These are phyloP conservation scores for Phyllotreta striolata DNA, from an alignment of 2,888 invertebrate genomes.

Conservation along the genomic window DNA sequence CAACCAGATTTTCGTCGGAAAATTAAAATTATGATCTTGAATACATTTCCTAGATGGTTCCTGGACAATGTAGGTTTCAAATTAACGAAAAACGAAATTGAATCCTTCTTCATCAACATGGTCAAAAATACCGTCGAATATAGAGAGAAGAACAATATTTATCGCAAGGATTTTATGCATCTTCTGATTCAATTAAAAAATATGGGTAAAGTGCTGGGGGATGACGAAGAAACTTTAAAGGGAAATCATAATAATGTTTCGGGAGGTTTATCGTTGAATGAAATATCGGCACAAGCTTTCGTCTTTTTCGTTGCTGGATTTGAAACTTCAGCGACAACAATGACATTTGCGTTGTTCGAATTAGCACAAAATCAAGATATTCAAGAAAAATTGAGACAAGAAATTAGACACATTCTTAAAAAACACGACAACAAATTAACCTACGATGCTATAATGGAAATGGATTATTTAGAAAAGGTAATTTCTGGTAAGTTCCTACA, in stretches of 20 bases:
- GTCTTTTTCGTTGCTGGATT: constrained; percentile 45
- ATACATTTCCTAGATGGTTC: background rate
- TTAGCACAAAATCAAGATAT: constrained; percentile 41
- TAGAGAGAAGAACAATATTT: constrained; percentile 9
- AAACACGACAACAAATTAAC: constrained; percentile 39
- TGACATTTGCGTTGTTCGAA: constrained; percentile 45
- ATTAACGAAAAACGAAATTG: constrained; percentile 44
- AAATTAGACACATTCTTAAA: constrained; percentile 38
- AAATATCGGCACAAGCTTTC: constrained; percentile 37
- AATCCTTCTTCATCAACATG: constrained; percentile 60
- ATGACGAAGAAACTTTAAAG: constrained; percentile 49
- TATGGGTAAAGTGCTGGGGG: constrained; percentile 53
- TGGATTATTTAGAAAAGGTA: constrained; percentile 3
- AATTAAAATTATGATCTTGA: background rate
- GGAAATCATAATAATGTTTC: constrained; percentile 4
- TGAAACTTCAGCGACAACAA: constrained; percentile 45
- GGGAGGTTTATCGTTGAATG: constrained; percentile 10
- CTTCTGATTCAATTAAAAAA: constrained; percentile 61
- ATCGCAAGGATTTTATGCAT: constrained; percentile 63
- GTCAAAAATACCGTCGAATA: constrained; percentile 47
- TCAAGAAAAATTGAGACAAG: constrained; percentile 41
- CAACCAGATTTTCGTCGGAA: background rate
- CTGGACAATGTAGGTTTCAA: constrained; percentile 34
- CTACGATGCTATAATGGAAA: constrained; percentile 35
- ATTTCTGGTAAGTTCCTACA: background rate